Conservation (phyloP, 2,888 invertebrate species). For the Eustalomyia histrio region DNA sequence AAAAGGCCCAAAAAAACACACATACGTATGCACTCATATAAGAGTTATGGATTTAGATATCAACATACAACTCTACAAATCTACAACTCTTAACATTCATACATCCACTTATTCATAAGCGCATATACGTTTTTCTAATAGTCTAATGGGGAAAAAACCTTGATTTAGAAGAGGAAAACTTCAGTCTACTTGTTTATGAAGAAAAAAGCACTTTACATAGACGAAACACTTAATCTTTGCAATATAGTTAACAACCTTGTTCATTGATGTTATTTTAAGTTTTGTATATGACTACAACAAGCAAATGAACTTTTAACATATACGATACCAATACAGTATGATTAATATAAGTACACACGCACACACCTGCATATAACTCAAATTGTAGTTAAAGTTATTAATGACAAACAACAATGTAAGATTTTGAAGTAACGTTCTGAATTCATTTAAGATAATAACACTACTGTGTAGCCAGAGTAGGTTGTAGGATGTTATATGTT, state of each 20-base stretch:
- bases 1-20: background rate
- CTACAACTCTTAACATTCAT: constrained; percentile 25
- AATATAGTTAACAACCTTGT: constrained; percentile 77
- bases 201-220: constrained; percentile 46
- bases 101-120: constrained; percentile 13
- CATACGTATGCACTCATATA: background rate
- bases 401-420: no score
- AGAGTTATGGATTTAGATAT: constrained; percentile 49
- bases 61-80: constrained; percentile 13
- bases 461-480: no score
- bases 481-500: no score
- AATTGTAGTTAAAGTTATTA: no score
- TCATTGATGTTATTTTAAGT: constrained; percentile 52
- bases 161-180: constrained; percentile 11
- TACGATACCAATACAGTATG: background rate
- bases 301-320: constrained; percentile 3
- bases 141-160: constrained; percentile 19
- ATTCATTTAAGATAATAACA: no score
- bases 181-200: constrained; percentile 34
- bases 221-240: constrained; percentile 77
- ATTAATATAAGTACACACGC: background rate
- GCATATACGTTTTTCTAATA: constrained; percentile 17
- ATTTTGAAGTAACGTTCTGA: no score
- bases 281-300: constrained; percentile 2
- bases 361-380: background rate